Percentiles rank a stretch among this genome's conserved stretches.
Evolutionary conservation across 2,113 vertebrate genomes (phyloP).

Genomic region (Solea solea): DNA sequence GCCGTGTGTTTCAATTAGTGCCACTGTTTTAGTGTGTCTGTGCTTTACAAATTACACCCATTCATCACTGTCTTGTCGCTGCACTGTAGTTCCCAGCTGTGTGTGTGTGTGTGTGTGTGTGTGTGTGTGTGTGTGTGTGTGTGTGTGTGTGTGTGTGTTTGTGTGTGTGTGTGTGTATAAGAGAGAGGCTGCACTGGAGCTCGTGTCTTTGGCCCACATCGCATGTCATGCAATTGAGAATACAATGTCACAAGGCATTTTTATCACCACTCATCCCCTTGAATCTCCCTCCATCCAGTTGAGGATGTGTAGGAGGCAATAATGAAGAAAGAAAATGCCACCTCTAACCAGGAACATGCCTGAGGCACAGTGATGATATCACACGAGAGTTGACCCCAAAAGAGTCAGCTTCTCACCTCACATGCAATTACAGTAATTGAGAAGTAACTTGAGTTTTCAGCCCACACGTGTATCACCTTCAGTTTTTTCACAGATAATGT

Average conservation of each 20-base stretch:
- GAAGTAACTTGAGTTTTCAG: not conserved
- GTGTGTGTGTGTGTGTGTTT: slow-evolving; percentile 13
- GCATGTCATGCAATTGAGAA: slow-evolving; percentile 60
- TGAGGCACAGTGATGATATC: slow-evolving; percentile 29
- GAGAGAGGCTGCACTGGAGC: slow-evolving; percentile 9
- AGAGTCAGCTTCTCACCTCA: slow-evolving; percentile 39
- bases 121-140: slow-evolving; percentile 3
- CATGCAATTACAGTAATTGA: slow-evolving; percentile 25
- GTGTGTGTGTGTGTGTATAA: slow-evolving; percentile 1
- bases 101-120: not conserved
- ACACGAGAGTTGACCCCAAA: slow-evolving; percentile 46
- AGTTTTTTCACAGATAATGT: not conserved
- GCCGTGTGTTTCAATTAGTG: slow-evolving; percentile 3
- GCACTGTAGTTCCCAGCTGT: slow-evolving; percentile 5
- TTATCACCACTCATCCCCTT: slow-evolving; percentile 69
- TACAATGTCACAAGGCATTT: slow-evolving; percentile 62
- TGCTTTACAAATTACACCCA: slow-evolving; percentile 11
- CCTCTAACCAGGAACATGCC: slow-evolving; percentile 65
- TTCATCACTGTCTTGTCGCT: slow-evolving; percentile 34
- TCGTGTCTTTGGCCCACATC: slow-evolving; percentile 47
- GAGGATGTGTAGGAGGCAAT: slow-evolving; percentile 62
- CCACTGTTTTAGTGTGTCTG: not conserved
- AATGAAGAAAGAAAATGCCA: slow-evolving; percentile 72
- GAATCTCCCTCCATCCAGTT: slow-evolving; percentile 66
- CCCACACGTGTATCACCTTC: not conserved